Percentiles rank a stretch among this genome's conserved stretches.
Conservation (phyloP, 2,113 vertebrate species). For the Sakesphorus luctuosus region DNA sequence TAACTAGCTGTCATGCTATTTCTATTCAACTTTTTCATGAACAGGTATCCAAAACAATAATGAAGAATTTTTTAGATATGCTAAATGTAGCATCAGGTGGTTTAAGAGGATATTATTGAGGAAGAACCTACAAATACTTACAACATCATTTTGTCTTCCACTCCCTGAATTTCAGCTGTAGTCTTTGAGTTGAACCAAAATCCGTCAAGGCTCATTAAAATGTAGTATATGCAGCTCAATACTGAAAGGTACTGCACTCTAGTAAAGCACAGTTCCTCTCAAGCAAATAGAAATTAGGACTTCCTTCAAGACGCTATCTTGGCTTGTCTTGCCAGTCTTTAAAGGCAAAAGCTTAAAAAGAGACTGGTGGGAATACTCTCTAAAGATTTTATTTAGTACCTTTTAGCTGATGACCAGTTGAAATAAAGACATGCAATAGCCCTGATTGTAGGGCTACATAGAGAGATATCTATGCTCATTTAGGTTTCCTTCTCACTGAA, state of each 20-base stretch:
- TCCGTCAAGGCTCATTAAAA: not conserved
- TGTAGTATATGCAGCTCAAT: not conserved
- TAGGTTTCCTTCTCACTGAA: not conserved
- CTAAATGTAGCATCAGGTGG: not conserved
- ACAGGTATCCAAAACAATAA: not conserved
- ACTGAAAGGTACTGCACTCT: not conserved
- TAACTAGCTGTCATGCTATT: not conserved
- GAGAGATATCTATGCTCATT: not conserved
- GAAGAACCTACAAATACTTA: not conserved
- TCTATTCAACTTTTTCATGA: not conserved
- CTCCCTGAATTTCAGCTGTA: not conserved
- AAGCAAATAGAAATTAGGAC: not conserved
- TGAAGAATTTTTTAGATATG: not conserved
- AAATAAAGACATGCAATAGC: not conserved
- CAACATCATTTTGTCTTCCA: not conserved
- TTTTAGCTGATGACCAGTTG: not conserved
- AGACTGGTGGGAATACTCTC: not conserved
- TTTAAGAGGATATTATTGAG: not conserved
- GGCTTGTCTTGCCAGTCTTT: not conserved
- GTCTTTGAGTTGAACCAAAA: not conserved
- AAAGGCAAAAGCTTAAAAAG: not conserved
- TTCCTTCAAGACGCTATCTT: not conserved
- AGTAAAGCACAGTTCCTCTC: not conserved
- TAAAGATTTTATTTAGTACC: not conserved
- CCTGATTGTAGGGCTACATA: not conserved